Percentiles rank a stretch among this genome's conserved stretches.
phyloP scores from a whole-genome alignment of 2,888 invertebrate species.

The Aleiodes alternator region DNA sequence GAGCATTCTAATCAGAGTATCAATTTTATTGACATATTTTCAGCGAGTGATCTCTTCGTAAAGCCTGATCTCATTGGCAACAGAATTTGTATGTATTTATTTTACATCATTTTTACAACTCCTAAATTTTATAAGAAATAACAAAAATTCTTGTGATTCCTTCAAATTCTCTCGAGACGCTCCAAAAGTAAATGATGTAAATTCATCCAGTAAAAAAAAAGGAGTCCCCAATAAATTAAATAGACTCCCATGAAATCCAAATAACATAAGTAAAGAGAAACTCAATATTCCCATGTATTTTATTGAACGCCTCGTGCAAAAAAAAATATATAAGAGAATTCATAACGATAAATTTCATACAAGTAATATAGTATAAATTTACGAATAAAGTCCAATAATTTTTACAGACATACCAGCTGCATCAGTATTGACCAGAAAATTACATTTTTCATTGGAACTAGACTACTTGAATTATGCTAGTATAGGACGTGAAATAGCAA shows the following conservation, averaged over 20 bases:
- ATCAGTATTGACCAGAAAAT: conserved; percentile 45
- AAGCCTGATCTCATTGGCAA: conserved; percentile 53
- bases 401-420: conserved; percentile 54
- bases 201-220: too few relatives aligned
- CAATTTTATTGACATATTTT: conserved; percentile 49
- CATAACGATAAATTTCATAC: background rate
- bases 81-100: conserved; percentile 50
- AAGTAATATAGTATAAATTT: background rate
- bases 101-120: too few relatives aligned
- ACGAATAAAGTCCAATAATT: conserved; percentile 1
- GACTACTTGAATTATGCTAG: conserved; percentile 53
- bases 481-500: conserved; percentile 55
- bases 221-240: too few relatives aligned
- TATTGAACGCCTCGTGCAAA: too few relatives aligned
- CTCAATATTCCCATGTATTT: background rate
- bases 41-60: conserved; percentile 48
- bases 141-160: too few relatives aligned
- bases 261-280: background rate
- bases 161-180: too few relatives aligned
- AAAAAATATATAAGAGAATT: too few relatives aligned
- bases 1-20: conserved; percentile 47
- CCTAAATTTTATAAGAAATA: too few relatives aligned
- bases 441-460: conserved; percentile 44
- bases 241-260: background rate
- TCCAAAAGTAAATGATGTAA: too few relatives aligned